Evolutionary conservation across 1,140 invertebrate species (phyloP), one percentile per base, ranked within the genome.

Genomic region (Drosophila aff.): DNA sequence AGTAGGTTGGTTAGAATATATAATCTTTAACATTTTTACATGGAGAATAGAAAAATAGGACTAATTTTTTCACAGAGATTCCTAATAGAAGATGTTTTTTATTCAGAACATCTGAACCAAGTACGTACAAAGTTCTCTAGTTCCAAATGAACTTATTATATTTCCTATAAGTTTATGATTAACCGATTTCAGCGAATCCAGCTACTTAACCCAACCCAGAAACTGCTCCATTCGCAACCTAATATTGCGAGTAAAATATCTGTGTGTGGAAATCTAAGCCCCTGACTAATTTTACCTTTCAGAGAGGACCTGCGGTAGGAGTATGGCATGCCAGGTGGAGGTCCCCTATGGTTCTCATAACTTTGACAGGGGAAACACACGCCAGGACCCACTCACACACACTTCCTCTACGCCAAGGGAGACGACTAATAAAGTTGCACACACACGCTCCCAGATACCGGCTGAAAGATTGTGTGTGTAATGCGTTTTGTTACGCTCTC

Each of bases 281-380:
- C 50, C 52, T 71, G 64, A 83, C 80, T 84, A 89, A 89, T 89
- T 87, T 87, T 47, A 67, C 80, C 78, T 53, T 65, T 47, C 50
- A 65, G 33, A 58, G 46, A n/a, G 49, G 50, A 21, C 6, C 60
- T 36, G 40, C 18, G 31, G 43, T 55, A 60, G 52, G 36, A 40
- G 21, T n/a, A 7, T 4, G 52, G 15, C 33, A 50, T 72, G 66
- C 71, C 58, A 26, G 38, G 16, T 58, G 46, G 23, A 31, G 72
- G 64, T 89, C 81, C 83, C 83, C 69, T 78, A 78, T 64, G 77
- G 62, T 63, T 84, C 73, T 79, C 81, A 89, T 90, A 81, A 90
- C 85, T 89, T 90, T 90, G 83, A 86, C 83, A 18, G 82, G 82
- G 79, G 71, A 73, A 86, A 72, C 83, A 82, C 71, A 72, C 71